Conservation (phyloP, 2,888 invertebrate genomes). For the Erebia ligea region DNA sequence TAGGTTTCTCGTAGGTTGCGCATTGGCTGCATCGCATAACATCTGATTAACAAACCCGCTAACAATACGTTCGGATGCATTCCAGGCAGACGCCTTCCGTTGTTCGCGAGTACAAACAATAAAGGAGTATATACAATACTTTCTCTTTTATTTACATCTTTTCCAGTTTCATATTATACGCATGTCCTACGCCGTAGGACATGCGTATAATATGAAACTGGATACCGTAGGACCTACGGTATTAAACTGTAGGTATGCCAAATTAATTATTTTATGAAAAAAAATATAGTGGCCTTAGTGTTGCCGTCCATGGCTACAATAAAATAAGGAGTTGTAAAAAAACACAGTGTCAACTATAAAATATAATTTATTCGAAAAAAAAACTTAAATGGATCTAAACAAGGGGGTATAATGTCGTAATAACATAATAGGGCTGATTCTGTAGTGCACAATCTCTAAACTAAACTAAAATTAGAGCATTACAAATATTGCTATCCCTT, state of each 20-base stretch:
- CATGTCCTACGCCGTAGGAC: too few relatives aligned
- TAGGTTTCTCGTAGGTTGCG: constrained; percentile 27
- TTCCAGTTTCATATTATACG: neutral
- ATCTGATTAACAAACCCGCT: constrained; percentile 47
- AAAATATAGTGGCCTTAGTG: too few relatives aligned
- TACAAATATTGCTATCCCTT: too few relatives aligned
- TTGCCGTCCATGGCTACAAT: too few relatives aligned
- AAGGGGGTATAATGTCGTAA: constrained; percentile 19
- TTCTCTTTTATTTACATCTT: constrained; percentile 39
- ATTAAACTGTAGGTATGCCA: too few relatives aligned
- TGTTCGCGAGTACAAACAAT: constrained; percentile 72
- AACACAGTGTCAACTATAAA: constrained; percentile 54
- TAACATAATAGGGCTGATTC: too few relatives aligned
- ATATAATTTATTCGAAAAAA: constrained; percentile 69
- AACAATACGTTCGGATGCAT: constrained; percentile 54
- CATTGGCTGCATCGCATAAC: constrained; percentile 32
- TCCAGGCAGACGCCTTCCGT: constrained; percentile 60
- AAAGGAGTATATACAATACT: constrained; percentile 66
- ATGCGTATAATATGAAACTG: too few relatives aligned
- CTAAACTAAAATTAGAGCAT: too few relatives aligned
- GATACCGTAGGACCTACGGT: too few relatives aligned
- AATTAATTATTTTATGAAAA: too few relatives aligned
- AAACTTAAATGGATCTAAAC: constrained; percentile 48
- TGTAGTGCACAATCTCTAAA: too few relatives aligned
- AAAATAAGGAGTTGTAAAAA: constrained; percentile 8